These are phyloP conservation scores for Teleogryllus occipitalis DNA, from an alignment of 1,140 invertebrate species.

Conservation along the genomic window DNA sequence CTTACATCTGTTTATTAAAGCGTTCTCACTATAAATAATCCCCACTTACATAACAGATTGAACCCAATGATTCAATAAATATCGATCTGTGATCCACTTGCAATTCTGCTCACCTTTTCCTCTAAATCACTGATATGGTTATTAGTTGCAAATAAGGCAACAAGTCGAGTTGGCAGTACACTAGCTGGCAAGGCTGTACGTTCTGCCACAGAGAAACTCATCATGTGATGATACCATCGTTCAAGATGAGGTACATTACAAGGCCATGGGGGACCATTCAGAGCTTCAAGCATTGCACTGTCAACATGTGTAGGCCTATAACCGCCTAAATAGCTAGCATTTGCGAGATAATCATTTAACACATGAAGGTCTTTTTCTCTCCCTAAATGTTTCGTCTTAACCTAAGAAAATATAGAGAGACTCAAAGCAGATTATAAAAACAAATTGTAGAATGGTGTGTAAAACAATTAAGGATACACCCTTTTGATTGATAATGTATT, in stretches of 20 bases:
- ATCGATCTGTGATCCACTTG: no score
- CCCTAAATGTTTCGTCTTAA: constrained; percentile 24
- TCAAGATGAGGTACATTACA: constrained; percentile 8
- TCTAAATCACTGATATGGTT: constrained; percentile 24
- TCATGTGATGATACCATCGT: constrained; percentile 52
- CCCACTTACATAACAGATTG: no score
- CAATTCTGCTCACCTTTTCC: constrained; percentile 32
- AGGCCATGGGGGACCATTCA: not conserved
- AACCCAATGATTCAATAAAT: no score
- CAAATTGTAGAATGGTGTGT: not conserved
- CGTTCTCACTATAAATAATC: no score
- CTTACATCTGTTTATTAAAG: no score
- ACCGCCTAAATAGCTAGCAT: constrained; percentile 47
- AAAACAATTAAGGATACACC: not conserved
- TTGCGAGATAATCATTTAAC: constrained; percentile 36
- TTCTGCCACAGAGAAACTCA: constrained; percentile 45
- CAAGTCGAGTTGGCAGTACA: constrained; percentile 6
- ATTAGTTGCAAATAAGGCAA: not conserved
- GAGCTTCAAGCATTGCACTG: constrained; percentile 1
- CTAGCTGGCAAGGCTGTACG: constrained; percentile 23
- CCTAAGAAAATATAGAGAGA: constrained; percentile 20
- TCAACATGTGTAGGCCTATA: constrained; percentile 43
- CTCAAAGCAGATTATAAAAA: not conserved
- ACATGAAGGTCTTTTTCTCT: constrained; percentile 26
- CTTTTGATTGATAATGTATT: no score